phyloP scores from a whole-genome alignment of 2,888 invertebrate genomes.

The Bhutanitis thaidina region DNA sequence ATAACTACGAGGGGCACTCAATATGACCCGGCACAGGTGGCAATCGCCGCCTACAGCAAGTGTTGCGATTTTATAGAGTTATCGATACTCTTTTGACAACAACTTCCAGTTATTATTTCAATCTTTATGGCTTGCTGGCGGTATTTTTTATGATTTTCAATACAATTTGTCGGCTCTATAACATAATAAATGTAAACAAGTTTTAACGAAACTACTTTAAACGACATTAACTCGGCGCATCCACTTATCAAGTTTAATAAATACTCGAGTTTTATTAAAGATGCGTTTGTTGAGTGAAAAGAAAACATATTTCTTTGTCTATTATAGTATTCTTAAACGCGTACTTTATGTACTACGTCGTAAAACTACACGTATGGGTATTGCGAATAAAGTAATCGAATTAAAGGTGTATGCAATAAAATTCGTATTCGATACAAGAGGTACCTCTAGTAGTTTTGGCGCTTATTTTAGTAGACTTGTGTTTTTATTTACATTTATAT shows the following conservation, averaged over 20 bases:
- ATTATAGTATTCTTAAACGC: background rate
- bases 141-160: slow-evolving; percentile 24
- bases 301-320: no score
- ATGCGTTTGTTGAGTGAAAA: no score
- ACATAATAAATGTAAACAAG: no score
- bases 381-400: no score
- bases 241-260: no score
- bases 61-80: slow-evolving; percentile 33
- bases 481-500: no score
- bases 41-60: slow-evolving; percentile 33
- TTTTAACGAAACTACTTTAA: no score
- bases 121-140: background rate
- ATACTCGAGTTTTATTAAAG: no score
- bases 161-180: slow-evolving; percentile 17
- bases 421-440: background rate
- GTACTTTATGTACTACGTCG: slow-evolving; percentile 5
- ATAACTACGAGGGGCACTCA: slow-evolving; percentile 7
- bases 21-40: slow-evolving; percentile 8
- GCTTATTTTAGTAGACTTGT: no score
- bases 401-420: background rate
- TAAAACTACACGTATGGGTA: background rate
- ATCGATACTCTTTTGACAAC: slow-evolving; percentile 39
- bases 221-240: no score
- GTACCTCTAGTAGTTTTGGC: no score
- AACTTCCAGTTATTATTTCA: slow-evolving; percentile 16